These are phyloP conservation scores for Babyrousa celebensis DNA, from an alignment of 2,797 vertebrate genomes.

Conservation along the genomic window DNA sequence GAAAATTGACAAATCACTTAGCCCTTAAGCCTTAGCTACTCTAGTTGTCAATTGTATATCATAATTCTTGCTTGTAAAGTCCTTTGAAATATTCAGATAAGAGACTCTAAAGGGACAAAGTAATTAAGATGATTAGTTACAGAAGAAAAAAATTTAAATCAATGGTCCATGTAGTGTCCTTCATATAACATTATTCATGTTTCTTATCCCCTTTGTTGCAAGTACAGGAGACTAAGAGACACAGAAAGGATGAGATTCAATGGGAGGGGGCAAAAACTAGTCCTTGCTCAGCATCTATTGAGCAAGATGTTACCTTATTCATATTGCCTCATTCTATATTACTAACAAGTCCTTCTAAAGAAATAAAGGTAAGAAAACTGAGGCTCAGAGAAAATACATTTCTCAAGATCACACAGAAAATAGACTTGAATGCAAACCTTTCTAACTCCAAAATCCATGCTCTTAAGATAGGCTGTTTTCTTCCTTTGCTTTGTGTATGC, in stretches of 20 bases:
- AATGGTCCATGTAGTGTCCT: background rate
- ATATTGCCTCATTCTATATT: background rate
- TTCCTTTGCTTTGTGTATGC: background rate
- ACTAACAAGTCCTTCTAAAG: slow-evolving; percentile 29
- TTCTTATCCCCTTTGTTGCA: background rate
- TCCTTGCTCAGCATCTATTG: background rate
- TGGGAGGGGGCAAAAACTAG: background rate
- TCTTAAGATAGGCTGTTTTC: background rate
- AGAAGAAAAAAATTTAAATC: slow-evolving; percentile 31
- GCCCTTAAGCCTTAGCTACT: background rate
- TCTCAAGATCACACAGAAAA: background rate
- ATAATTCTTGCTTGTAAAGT: slow-evolving; percentile 65
- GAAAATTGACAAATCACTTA: slow-evolving; percentile 42
- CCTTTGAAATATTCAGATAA: slow-evolving; percentile 71
- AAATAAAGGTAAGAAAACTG: background rate
- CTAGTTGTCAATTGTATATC: slow-evolving; percentile 48
- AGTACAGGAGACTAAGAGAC: background rate
- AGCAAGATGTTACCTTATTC: background rate
- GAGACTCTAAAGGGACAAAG: slow-evolving; percentile 45
- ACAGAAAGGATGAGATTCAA: background rate
- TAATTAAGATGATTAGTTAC: slow-evolving; percentile 65
- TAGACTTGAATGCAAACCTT: background rate
- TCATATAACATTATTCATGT: background rate
- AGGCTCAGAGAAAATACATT: background rate
- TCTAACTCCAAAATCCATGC: background rate